Percentiles rank a stretch among this genome's conserved stretches.
phyloP scores from a whole-genome alignment of 2,113 vertebrate species.

The Aphyosemion australe region DNA sequence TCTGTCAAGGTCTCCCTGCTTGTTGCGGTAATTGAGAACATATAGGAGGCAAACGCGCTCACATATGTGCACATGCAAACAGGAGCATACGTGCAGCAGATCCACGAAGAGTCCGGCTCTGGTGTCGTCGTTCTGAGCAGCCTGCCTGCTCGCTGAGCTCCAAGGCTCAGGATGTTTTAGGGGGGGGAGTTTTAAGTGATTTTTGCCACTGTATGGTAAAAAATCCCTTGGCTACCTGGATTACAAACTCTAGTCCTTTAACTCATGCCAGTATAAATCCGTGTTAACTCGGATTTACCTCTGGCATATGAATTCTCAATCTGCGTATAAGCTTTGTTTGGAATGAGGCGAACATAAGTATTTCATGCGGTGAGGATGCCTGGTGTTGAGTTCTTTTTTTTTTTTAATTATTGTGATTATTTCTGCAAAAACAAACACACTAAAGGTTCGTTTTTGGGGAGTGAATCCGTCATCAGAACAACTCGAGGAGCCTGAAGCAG shows the following conservation, averaged over 20 bases:
- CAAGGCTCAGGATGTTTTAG: conserved; percentile 72
- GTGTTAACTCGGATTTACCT: conserved; percentile 86
- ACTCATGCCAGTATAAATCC: conserved; percentile 85
- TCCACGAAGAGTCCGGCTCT: conserved; percentile 53
- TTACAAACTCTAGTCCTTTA: conserved; percentile 86
- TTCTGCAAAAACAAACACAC: conserved; percentile 53
- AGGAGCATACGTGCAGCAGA: conserved; percentile 20
- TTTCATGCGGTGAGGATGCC: conserved; percentile 71
- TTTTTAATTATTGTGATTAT: conserved; percentile 30
- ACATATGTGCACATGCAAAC: conserved; percentile 49
- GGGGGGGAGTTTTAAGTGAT: conserved; percentile 81
- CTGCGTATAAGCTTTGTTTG: conserved; percentile 83
- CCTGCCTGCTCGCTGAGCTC: conserved; percentile 71
- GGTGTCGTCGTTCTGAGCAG: conserved; percentile 69
- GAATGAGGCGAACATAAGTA: conserved; percentile 80
- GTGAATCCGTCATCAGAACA: conserved; percentile 41
- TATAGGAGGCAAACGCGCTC: conserved; percentile 64
- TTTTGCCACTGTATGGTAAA: conserved; percentile 81
- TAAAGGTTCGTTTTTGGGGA: conserved; percentile 25
- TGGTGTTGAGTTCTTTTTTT: conserved; percentile 68
- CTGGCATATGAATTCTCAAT: conserved; percentile 83
- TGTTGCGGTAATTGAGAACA: conserved; percentile 62
- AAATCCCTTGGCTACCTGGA: conserved; percentile 84
- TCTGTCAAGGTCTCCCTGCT: conserved; percentile 66
- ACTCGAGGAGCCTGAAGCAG: conserved; percentile 28